These are phyloP conservation scores for Microplitis deprimator DNA, from an alignment of 2,888 invertebrate genomes.

Conservation along the genomic window DNA sequence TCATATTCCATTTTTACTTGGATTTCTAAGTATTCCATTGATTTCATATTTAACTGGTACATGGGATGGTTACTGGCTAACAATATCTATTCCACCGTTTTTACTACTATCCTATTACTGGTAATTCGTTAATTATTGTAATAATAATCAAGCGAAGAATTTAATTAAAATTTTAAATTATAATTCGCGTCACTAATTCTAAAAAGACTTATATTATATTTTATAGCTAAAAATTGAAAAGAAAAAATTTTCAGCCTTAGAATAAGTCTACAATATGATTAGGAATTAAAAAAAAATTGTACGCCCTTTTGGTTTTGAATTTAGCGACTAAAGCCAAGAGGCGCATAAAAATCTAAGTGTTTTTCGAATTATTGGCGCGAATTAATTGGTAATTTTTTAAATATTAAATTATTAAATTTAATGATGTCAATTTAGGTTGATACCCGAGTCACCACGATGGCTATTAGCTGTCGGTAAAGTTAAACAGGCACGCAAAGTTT, in stretches of 20 bases:
- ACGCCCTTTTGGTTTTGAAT: too few relatives aligned
- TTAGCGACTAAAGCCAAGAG: too few relatives aligned
- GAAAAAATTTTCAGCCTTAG: too few relatives aligned
- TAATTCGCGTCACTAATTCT: too few relatives aligned
- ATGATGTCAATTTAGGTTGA: constrained; percentile 24
- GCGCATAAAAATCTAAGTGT: too few relatives aligned
- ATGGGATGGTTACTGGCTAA: constrained; percentile 74
- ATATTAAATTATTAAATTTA: not conserved
- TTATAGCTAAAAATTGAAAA: too few relatives aligned
- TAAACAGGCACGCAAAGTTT: constrained; percentile 67
- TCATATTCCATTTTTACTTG: constrained; percentile 75
- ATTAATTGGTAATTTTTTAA: not conserved
- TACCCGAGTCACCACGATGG: constrained; percentile 74
- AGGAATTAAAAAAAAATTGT: too few relatives aligned
- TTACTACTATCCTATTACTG: constrained; percentile 72
- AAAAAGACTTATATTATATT: too few relatives aligned
- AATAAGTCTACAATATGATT: too few relatives aligned
- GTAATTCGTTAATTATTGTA: constrained; percentile 57
- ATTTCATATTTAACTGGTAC: constrained; percentile 76
- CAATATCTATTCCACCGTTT: constrained; percentile 72
- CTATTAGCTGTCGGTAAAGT: constrained; percentile 69
- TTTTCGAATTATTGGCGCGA: too few relatives aligned
- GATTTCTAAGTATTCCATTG: constrained; percentile 74
- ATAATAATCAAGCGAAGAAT: not conserved
- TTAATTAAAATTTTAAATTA: not conserved